These are phyloP conservation scores for Drosophila multiciliata DNA, from an alignment of 2,888 invertebrate genomes.

Conservation along the genomic window DNA sequence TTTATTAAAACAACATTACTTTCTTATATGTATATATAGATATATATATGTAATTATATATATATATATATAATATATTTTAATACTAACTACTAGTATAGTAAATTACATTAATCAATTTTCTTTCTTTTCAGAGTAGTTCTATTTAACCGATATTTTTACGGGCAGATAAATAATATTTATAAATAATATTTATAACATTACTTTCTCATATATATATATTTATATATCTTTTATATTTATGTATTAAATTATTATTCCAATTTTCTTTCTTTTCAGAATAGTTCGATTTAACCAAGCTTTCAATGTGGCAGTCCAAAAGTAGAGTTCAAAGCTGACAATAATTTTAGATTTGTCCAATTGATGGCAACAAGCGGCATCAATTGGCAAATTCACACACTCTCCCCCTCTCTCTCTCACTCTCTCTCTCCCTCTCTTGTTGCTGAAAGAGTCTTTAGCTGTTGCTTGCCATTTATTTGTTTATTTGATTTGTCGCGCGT, in stretches of 20 bases:
- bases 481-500: conserved; percentile 76
- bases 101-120: background rate
- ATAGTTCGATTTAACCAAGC: background rate
- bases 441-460: conserved; percentile 42
- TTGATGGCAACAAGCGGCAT: conserved; percentile 34
- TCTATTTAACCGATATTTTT: background rate
- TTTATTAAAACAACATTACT: background rate
- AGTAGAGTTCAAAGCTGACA: conserved; percentile 30
- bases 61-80: background rate
- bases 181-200: no score
- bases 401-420: background rate
- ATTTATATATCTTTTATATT: no score
- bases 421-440: background rate
- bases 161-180: no score
- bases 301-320: background rate
- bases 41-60: background rate
- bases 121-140: background rate
- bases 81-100: rapidly evolving
- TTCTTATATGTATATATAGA: no score
- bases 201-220: no score
- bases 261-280: background rate
- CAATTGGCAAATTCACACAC: conserved; percentile 45
- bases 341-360: conserved; percentile 52
- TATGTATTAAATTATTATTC: no score
- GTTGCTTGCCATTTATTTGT: conserved; percentile 63